These are phyloP conservation scores for Colistium nudipinnis DNA, from an alignment of 2,113 vertebrate species.

Conservation along the genomic window DNA sequence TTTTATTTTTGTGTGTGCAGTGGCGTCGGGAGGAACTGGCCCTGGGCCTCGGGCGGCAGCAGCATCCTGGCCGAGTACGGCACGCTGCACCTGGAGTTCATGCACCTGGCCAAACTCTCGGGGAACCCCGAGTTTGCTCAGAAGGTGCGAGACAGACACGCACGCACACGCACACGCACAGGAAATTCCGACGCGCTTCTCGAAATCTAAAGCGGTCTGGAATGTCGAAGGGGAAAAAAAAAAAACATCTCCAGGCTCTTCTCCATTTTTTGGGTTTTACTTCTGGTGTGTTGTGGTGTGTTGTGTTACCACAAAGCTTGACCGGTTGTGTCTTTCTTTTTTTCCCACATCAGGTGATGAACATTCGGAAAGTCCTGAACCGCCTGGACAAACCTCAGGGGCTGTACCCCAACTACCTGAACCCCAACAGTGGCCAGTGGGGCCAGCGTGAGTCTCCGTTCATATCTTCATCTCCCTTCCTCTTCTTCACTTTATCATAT, in stretches of 20 bases:
- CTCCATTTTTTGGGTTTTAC: neutral
- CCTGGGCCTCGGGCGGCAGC: conserved; percentile 98
- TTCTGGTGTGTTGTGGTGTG: too few relatives aligned
- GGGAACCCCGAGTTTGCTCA: conserved; percentile 93
- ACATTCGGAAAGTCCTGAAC: conserved; percentile 93
- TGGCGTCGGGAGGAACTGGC: conserved; percentile 96
- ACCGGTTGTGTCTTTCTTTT: neutral
- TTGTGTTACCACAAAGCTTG: neutral
- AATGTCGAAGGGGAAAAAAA: too few relatives aligned
- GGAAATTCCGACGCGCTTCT: too few relatives aligned
- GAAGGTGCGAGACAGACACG: conserved; percentile 84
- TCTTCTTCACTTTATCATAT: too few relatives aligned
- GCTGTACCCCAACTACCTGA: conserved; percentile 97
- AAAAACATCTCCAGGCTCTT: neutral
- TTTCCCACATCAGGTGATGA: conserved; percentile 87
- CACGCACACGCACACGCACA: too few relatives aligned
- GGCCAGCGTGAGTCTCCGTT: conserved; percentile 95
- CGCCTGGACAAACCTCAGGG: conserved; percentile 96
- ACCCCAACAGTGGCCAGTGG: conserved; percentile 98
- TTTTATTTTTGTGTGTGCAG: conserved; percentile 68
- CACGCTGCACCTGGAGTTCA: conserved; percentile 95
- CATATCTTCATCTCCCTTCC: too few relatives aligned
- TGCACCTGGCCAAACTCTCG: conserved; percentile 93
- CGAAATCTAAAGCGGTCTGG: too few relatives aligned
- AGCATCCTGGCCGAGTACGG: conserved; percentile 98